Base-by-base conservation (phyloP, 2,888 invertebrate species). In the Tenthredo mesomela region DNA sequence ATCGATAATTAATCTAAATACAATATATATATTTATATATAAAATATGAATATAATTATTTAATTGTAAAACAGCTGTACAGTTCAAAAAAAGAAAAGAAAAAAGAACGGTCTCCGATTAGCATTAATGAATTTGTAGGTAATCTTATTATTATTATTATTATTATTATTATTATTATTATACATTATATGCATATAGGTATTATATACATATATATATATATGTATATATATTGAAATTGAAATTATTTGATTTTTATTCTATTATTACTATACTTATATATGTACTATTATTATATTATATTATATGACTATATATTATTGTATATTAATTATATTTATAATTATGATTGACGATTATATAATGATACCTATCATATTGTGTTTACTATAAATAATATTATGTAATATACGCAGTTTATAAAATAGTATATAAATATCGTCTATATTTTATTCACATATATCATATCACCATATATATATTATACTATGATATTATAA, bases 321-420 rank as follows among this genome's bases (percentile, higher is more conserved):
- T n/a, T 54, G 54, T 54, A 84, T 84, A 84, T 86, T 54, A 54
- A 54, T 54, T n/a, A 54, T 54, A 54, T n/a, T n/a, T 54, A 54
- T 47, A 82, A 43, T 54, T 54, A 77, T 50, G 77, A 47, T 77
- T 50, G 50, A 77, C 89, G 88, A 88, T 89, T 90, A 88, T 47
- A 47, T 47, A 47, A 47, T 47, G 12, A 61, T 61, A 61, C 21
- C 29, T 67, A 33, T 37, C 33, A 90, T 89, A 91, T 92, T 92
- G 90, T 92, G 92, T 92, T 92, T 91, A 91, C 89, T 89, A 90
- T 91, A 29, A 29, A 90, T 90, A 89, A 88, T 73, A 73, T 73
- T 33, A 91, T 92, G 92, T 92, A 92, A 92, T 91, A 92, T 91
- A 92, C 90, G 90, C 67, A 67, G 90, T 91, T 91, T 91, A 91